Conservation (phyloP, 2,888 invertebrate species). For the Acrobasis suavella region DNA sequence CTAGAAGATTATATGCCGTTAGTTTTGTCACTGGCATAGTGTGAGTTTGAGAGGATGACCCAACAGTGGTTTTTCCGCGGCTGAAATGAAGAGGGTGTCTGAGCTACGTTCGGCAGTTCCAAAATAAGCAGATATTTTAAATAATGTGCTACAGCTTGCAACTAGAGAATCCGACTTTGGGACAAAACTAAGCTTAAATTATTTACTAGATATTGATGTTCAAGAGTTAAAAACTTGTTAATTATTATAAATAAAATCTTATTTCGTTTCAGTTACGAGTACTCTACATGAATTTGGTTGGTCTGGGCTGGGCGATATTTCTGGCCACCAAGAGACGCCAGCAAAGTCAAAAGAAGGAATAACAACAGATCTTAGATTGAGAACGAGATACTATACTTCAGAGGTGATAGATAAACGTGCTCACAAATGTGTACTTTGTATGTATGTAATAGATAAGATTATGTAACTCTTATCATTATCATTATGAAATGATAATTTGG, state of each 20-base stretch:
- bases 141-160: no score
- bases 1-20: no score
- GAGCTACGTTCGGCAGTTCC: no score
- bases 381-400: constrained; percentile 20
- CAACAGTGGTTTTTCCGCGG: no score
- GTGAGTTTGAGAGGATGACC: no score
- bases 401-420: constrained; percentile 40
- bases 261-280: constrained; percentile 86
- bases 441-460: not conserved
- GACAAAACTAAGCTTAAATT: no score
- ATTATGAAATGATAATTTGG: not conserved
- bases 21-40: no score
- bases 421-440: constrained; percentile 24
- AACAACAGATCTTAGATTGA: constrained; percentile 27
- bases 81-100: no score
- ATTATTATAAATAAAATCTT: constrained; percentile 5
- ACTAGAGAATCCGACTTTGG: no score
- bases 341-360: constrained; percentile 59
- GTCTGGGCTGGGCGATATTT: constrained; percentile 90
- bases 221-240: not conserved
- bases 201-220: not conserved
- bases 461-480: not conserved
- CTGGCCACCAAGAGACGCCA: constrained; percentile 86
- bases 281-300: constrained; percentile 88
- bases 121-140: no score